A percentile compares a stretch with the other conserved stretches of the same genome.
Conservation (phyloP, 2,113 vertebrate genomes). For the Hippolais icterina region DNA sequence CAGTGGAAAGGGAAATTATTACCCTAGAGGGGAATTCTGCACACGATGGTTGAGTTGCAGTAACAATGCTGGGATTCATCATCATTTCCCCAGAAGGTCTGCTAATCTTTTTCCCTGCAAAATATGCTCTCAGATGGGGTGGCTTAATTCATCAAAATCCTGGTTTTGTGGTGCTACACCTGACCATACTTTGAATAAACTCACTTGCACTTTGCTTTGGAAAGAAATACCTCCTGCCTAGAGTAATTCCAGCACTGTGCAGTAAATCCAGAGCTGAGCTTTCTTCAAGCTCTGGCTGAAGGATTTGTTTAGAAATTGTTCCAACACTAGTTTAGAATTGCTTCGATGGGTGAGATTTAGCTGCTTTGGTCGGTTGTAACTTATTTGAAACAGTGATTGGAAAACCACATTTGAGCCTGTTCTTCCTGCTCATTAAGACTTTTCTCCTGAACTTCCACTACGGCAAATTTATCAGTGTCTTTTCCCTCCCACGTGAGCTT, state of each 20-base stretch:
- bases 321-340: constrained; percentile 4
- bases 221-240: constrained; percentile 3
- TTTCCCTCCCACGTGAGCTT: background rate
- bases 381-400: constrained; percentile 41
- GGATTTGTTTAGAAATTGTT: constrained; percentile 51
- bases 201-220: constrained; percentile 21
- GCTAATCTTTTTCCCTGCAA: constrained; percentile 17
- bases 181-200: background rate
- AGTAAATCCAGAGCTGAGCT: constrained; percentile 28
- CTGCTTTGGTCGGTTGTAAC: constrained; percentile 35
- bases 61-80: background rate
- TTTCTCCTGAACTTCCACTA: background rate
- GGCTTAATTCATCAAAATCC: background rate
- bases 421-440: constrained; percentile 10
- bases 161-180: background rate
- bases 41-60: background rate
- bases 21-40: background rate
- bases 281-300: constrained; percentile 32
- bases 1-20: constrained; percentile 11
- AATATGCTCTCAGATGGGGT: background rate
- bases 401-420: constrained; percentile 17
- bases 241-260: constrained; percentile 6
- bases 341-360: constrained; percentile 7
- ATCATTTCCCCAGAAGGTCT: background rate
- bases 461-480: background rate